These are phyloP conservation scores for Parazoanthus atlanticus DNA, from an alignment of 92 coral and sea anemone species.

Conservation along the genomic window DNA sequence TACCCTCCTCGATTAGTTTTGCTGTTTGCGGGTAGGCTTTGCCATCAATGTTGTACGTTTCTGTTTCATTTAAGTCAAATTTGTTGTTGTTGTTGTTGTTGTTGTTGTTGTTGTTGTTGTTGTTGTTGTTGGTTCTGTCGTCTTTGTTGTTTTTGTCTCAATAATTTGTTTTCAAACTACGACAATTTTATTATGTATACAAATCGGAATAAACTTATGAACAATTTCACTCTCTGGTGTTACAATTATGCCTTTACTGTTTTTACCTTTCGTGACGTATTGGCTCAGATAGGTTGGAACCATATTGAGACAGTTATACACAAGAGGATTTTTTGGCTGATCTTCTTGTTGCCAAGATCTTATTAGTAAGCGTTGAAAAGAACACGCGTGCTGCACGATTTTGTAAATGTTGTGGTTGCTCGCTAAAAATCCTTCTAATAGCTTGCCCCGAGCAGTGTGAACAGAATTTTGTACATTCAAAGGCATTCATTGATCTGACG, in stretches of 20 bases:
- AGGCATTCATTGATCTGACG: neutral
- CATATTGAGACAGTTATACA: neutral
- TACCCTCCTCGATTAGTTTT: too few species aligned
- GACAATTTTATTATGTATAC: too few species aligned
- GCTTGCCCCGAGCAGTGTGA: neutral
- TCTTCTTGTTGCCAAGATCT: neutral
- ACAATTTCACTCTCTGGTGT: neutral
- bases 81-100: too few species aligned
- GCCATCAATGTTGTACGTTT: too few species aligned
- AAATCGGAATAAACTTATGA: too few species aligned
- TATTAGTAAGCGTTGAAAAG: neutral
- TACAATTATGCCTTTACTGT: neutral
- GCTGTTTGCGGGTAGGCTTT: too few species aligned
- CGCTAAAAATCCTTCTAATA: neutral
- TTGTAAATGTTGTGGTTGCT: neutral
- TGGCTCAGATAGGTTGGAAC: neutral
- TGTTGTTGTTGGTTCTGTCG: too few species aligned
- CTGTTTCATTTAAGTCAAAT: too few species aligned
- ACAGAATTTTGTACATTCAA: neutral
- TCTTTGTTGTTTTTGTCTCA: too few species aligned
- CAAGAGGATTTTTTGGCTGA: neutral
- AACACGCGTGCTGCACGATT: neutral
- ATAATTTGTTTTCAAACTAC: too few species aligned
- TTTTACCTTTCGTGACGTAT: neutral
- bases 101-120: too few species aligned